Conservation (phyloP, 2,113 vertebrate species). For the Pseudorhombus dupliciocellatus region DNA sequence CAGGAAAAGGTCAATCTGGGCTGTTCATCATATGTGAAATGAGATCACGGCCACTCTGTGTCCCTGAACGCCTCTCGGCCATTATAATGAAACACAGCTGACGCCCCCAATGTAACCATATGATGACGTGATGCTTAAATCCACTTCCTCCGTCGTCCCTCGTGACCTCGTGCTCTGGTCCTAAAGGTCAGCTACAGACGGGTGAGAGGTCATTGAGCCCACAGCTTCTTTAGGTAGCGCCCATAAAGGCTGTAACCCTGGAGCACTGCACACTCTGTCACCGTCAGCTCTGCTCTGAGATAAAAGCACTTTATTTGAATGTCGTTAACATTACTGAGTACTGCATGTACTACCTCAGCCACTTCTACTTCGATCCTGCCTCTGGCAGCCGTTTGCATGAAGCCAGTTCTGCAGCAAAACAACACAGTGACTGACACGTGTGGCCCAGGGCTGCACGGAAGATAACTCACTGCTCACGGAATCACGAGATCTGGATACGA, state of each 20-base stretch:
- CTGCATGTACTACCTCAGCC: neutral
- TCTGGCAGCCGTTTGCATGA: constrained; percentile 1
- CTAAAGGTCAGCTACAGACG: neutral
- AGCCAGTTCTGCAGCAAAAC: constrained; percentile 10
- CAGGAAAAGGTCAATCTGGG: neutral
- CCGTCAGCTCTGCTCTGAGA: neutral
- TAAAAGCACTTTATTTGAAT: constrained; percentile 28
- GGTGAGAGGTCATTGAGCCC: neutral
- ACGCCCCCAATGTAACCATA: neutral
- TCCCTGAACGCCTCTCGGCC: neutral
- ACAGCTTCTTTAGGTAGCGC: too few species aligned
- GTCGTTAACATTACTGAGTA: constrained; percentile 12
- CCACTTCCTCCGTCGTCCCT: neutral
- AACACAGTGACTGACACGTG: neutral
- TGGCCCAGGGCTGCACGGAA: neutral
- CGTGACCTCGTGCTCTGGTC: neutral
- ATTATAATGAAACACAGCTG: neutral
- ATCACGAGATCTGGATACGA: too few species aligned
- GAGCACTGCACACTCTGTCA: neutral
- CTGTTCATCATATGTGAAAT: constrained; percentile 1
- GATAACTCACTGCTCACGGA: too few species aligned
- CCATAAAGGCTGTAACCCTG: neutral
- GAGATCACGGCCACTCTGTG: neutral
- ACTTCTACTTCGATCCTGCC: constrained; percentile 7
- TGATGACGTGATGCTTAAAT: neutral